phyloP scores from a whole-genome alignment of 2,113 vertebrate genomes.

The Archocentrus centrarchus region DNA sequence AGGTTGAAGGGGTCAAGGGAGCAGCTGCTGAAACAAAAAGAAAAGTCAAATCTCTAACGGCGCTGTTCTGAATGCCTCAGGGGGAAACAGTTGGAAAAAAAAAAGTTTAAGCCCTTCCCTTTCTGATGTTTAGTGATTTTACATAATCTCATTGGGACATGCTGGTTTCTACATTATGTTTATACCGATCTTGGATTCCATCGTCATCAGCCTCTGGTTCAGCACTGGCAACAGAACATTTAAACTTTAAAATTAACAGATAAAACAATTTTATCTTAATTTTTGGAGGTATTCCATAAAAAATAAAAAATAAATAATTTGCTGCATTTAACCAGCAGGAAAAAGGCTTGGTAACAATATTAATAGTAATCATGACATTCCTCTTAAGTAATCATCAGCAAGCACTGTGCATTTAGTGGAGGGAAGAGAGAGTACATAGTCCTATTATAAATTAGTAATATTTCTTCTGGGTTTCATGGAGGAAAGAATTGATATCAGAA shows the following conservation, averaged over 20 bases:
- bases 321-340: neutral
- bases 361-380: neutral
- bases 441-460: conserved; percentile 50
- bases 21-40: neutral
- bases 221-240: neutral
- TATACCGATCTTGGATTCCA: neutral
- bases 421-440: conserved; percentile 18
- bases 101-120: neutral
- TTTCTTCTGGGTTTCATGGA: conserved; percentile 30
- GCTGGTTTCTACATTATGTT: neutral
- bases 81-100: neutral
- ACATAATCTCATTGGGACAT: neutral
- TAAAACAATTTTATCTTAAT: neutral
- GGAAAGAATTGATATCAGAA: conserved; percentile 48
- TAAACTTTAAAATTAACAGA: neutral
- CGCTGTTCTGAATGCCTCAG: neutral
- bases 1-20: conserved; percentile 10
- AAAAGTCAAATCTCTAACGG: neutral
- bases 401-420: conserved; percentile 8
- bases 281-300: neutral
- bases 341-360: neutral
- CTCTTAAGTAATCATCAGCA: conserved; percentile 42
- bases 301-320: neutral
- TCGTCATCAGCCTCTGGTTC: neutral
- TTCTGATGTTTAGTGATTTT: neutral